phyloP scores from a whole-genome alignment of 2,113 vertebrate genomes.

The Rostratula benghalensis region DNA sequence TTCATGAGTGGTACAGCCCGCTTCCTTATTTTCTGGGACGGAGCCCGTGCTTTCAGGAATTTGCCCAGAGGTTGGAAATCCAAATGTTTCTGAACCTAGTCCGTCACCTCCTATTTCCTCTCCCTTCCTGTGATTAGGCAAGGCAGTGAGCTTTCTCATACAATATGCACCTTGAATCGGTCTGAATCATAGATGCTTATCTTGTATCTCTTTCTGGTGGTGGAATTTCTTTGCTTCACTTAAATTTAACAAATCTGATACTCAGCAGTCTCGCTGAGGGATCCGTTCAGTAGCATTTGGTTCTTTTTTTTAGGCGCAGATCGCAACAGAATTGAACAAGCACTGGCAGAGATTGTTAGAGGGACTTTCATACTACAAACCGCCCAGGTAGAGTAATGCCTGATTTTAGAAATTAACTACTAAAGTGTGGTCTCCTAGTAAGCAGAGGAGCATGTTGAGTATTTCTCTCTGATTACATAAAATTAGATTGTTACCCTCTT shows the following conservation, averaged over 20 bases:
- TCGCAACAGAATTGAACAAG: conserved; percentile 87
- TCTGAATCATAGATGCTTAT: not conserved
- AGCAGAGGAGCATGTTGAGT: not conserved
- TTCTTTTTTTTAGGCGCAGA: conserved; percentile 82
- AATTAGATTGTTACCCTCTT: not conserved
- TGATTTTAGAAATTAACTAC: not conserved
- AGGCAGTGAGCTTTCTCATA: not conserved
- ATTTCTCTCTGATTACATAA: not conserved
- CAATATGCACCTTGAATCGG: not conserved
- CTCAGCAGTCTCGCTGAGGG: not conserved
- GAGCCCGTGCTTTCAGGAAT: not conserved
- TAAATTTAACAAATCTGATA: not conserved
- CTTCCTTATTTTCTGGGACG: not conserved
- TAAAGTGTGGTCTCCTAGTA: not conserved
- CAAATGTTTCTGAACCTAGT: not conserved
- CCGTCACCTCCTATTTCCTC: not conserved
- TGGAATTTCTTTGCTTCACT: not conserved
- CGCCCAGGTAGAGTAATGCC: conserved; percentile 84
- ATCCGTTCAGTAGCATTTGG: not conserved
- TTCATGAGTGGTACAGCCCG: not conserved
- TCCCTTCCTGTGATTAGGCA: not conserved
- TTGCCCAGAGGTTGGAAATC: not conserved
- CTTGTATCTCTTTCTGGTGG: not conserved
- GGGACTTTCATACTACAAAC: conserved; percentile 90
- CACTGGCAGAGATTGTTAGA: conserved; percentile 89